These are phyloP conservation scores for Hypanus sabinus DNA, from an alignment of 2,113 vertebrate genomes.

Conservation along the genomic window DNA sequence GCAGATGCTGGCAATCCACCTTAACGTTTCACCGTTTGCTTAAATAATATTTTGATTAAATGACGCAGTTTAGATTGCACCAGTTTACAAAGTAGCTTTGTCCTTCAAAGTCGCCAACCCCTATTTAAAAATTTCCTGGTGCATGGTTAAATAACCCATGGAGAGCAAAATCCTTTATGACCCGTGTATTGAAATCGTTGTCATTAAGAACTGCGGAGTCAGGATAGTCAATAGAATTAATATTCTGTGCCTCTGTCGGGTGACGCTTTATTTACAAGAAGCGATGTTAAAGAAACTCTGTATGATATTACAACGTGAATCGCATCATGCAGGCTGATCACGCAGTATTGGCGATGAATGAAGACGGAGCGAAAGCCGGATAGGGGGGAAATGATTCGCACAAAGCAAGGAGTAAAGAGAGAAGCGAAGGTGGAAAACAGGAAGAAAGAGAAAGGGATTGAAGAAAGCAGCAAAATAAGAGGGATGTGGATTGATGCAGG, in stretches of 20 bases:
- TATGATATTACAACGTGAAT: neutral
- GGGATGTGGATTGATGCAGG: no score
- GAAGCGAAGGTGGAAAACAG: neutral
- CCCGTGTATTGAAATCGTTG: neutral
- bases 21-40: neutral
- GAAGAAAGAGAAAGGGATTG: neutral
- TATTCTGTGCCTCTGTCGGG: neutral
- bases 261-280: neutral
- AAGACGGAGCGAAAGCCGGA: neutral
- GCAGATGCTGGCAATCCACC: no score
- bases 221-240: neutral
- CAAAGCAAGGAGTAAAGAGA: neutral
- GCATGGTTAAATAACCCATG: neutral
- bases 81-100: neutral
- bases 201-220: neutral
- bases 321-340: neutral
- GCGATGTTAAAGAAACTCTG: neutral
- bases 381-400: neutral
- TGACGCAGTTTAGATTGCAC: no score
- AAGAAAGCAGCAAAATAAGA: neutral
- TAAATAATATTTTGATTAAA: neutral
- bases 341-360: constrained; percentile 1
- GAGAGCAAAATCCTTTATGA: neutral
- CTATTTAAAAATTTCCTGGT: neutral
- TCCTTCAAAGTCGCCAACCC: neutral